Percentiles rank a stretch among this genome's conserved stretches.
phyloP scores from a whole-genome alignment of 2,113 vertebrate genomes.

The Corydoras maculifer region DNA sequence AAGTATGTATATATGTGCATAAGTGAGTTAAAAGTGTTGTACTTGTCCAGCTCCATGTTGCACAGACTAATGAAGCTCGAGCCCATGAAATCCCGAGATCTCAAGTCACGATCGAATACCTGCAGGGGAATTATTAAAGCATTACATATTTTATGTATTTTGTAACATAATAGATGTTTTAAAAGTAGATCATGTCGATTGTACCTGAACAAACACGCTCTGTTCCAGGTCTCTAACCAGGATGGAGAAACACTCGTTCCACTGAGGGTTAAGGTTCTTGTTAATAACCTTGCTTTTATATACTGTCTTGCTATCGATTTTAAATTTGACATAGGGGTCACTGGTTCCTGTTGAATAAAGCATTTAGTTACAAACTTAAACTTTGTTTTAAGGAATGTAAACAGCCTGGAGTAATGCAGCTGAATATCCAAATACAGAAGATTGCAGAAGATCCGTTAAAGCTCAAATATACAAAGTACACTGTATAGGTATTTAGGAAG shows the following conservation, averaged over 20 bases:
- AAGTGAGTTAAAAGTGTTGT: conserved; percentile 21
- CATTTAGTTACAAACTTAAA: too few species aligned
- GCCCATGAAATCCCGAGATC: conserved; percentile 91
- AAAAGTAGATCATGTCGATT: not conserved
- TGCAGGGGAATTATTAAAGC: conserved; percentile 39
- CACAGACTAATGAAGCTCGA: conserved; percentile 66
- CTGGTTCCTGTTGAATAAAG: conserved; percentile 72
- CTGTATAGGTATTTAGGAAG: too few species aligned
- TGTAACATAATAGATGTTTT: not conserved
- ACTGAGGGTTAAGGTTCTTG: conserved; percentile 86
- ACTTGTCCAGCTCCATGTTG: conserved; percentile 84
- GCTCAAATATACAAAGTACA: too few species aligned
- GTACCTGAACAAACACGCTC: conserved; percentile 78
- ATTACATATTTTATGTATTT: too few species aligned
- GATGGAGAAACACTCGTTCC: conserved; percentile 87
- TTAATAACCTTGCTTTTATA: conserved; percentile 95
- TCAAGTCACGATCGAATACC: conserved; percentile 91
- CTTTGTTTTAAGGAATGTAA: too few species aligned
- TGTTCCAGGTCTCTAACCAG: conserved; percentile 79
- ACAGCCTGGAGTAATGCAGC: too few species aligned
- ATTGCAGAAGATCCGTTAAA: too few species aligned
- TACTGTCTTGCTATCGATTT: conserved; percentile 85
- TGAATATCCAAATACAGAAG: too few species aligned
- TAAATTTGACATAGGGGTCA: conserved; percentile 94
- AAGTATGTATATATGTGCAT: not conserved